Evolutionary conservation across 2,113 vertebrate genomes (phyloP), one percentile per base, ranked within the genome.

Genomic region (Chloebia gouldiae): DNA sequence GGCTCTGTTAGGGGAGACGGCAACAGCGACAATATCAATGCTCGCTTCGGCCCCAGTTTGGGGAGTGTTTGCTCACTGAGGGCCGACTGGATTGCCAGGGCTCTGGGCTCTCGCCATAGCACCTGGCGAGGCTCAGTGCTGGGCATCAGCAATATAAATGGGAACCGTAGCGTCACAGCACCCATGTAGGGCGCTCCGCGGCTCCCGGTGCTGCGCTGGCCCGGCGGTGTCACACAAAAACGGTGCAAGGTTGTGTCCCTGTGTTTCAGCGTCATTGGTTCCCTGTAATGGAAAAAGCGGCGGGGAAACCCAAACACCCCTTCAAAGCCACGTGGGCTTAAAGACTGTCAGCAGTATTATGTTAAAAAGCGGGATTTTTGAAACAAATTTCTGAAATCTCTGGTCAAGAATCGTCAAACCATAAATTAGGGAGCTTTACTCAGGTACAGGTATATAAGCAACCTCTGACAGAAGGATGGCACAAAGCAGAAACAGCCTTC

Each of bases 21-120:
- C 9, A 24, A 5, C 9, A 22, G 61, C 57, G 7, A 0, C 45
- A 5, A 0, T 4, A 1, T 6, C 3, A 11, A 2, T 4, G 49
- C 16, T 51, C 2, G 2, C n/a, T 23, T 14, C 28, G 19, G 11
- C 17, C 5, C 13, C 27, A 0, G 6, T 3, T 2, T 3, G 61
- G 10, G 30, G 11, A 9, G 6, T 1, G 47, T 31, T 33, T 20
- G 42, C 13, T 22, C 22, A 0, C 31, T 3, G 44, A 18, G 31
- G 22, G n/a, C 47, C 24, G 2, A 0, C 3, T 8, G 68, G 28
- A 44, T 45, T 33, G 37, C 20, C 49, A 3, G 50, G 30, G n/a
- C 40, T 56, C 25, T 3, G 57, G 31, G 40, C 40, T 42, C 40
- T 42, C 40, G 40, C 22, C 53, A 1, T 53, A 50, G 22, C 44